phyloP scores from a whole-genome alignment of 2,888 invertebrate species.

The Furcula furcula region DNA sequence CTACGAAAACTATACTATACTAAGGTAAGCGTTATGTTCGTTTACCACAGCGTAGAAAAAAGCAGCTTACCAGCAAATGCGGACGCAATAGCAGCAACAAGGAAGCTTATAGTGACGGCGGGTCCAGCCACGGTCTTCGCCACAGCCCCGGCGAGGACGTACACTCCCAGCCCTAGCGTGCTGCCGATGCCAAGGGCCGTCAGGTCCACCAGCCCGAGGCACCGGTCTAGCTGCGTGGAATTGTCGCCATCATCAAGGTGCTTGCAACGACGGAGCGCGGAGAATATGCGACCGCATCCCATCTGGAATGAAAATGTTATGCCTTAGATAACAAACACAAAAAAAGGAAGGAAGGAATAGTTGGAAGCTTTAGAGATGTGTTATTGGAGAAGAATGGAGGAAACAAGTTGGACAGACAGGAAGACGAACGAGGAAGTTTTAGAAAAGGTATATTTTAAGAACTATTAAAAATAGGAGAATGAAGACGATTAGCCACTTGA shows the following conservation, averaged over 20 bases:
- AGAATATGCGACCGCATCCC: slow-evolving; percentile 52
- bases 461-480: too few relatives aligned
- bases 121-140: slow-evolving; percentile 95
- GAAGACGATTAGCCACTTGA: too few relatives aligned
- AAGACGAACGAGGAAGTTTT: too few relatives aligned
- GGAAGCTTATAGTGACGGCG: slow-evolving; percentile 93
- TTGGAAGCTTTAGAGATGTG: too few relatives aligned
- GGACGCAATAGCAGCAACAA: slow-evolving; percentile 95
- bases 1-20: too few relatives aligned
- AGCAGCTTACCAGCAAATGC: slow-evolving; percentile 89
- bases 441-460: too few relatives aligned
- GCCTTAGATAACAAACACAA: too few relatives aligned
- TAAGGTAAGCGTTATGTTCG: too few relatives aligned
- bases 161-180: slow-evolving; percentile 96
- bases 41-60: not conserved
- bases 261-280: slow-evolving; percentile 73
- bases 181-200: slow-evolving; percentile 94
- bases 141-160: slow-evolving; percentile 95
- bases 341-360: too few relatives aligned
- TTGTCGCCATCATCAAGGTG: slow-evolving; percentile 61
- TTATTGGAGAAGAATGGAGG: too few relatives aligned
- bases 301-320: slow-evolving; percentile 45
- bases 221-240: slow-evolving; percentile 80
- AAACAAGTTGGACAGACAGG: too few relatives aligned
- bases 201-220: slow-evolving; percentile 91